These are phyloP conservation scores for Enteromius argenteus DNA, from an alignment of 2,797 vertebrate species.

Conservation along the genomic window DNA sequence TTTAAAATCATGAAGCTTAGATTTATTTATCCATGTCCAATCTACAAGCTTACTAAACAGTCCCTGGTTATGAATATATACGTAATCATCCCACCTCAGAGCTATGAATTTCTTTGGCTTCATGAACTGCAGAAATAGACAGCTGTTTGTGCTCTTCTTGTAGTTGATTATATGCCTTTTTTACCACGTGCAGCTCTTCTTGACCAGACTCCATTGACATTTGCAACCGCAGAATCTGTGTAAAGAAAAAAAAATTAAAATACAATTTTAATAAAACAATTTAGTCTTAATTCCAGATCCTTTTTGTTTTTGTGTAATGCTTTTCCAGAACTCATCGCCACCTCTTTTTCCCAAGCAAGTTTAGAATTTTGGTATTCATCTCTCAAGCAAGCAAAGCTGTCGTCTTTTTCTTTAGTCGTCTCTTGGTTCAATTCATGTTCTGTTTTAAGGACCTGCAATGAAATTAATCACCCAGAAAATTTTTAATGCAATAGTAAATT, in stretches of 20 bases:
- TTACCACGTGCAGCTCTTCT: slow-evolving; percentile 73
- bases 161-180: slow-evolving; percentile 69
- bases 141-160: slow-evolving; percentile 71
- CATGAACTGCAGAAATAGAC: slow-evolving; percentile 60
- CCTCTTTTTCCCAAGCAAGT: slow-evolving; percentile 85
- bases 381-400: slow-evolving; percentile 85
- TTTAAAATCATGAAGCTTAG: not conserved
- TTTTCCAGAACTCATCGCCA: slow-evolving; percentile 61
- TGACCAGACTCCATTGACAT: slow-evolving; percentile 71
- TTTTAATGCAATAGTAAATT: slow-evolving; percentile 99
- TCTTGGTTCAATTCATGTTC: slow-evolving; percentile 93
- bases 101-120: slow-evolving; percentile 62
- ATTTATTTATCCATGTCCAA: not conserved
- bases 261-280: not conserved
- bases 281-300: not conserved
- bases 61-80: not conserved
- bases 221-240: slow-evolving; percentile 77
- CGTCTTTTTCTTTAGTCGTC: slow-evolving; percentile 87
- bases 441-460: slow-evolving; percentile 96
- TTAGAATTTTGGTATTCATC: slow-evolving; percentile 81
- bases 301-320: not conserved
- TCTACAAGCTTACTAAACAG: not conserved
- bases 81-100: slow-evolving; percentile 71
- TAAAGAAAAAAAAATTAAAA: not conserved
- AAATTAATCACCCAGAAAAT: slow-evolving; percentile 99